Conservation (phyloP, 2,888 invertebrate genomes). For the Mesorhabditis sp. region DNA sequence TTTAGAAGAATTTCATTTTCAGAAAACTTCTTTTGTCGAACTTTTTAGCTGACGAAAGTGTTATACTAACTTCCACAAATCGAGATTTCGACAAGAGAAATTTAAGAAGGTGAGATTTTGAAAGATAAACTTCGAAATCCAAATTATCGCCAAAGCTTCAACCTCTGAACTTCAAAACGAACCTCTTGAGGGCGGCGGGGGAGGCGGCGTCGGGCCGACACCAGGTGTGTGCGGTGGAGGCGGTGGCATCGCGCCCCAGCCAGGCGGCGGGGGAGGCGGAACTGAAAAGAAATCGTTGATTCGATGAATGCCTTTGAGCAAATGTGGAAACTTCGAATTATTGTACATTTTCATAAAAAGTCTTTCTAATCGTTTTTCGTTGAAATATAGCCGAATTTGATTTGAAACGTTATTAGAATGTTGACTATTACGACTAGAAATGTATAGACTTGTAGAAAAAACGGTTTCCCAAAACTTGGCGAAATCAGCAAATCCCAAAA, state of each 20-base stretch:
- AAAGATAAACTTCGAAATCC: too few species aligned
- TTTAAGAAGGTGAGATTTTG: neutral
- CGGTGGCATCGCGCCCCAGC: slow-evolving; percentile 28
- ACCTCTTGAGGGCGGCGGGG: slow-evolving; percentile 14
- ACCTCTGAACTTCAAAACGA: slow-evolving; percentile 8
- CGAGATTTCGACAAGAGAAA: neutral
- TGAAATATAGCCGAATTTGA: neutral
- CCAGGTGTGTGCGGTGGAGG: slow-evolving; percentile 41
- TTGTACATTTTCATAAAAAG: neutral
- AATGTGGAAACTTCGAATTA: neutral
- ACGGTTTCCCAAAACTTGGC: too few species aligned
- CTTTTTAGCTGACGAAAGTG: neutral
- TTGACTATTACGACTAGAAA: too few species aligned
- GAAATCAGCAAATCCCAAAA: too few species aligned
- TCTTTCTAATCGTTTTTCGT: neutral
- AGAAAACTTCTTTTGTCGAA: slow-evolving; percentile 7
- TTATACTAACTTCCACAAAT: neutral
- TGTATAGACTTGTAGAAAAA: too few species aligned
- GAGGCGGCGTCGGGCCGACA: slow-evolving; percentile 24
- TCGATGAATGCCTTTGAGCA: too few species aligned
- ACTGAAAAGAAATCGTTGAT: neutral
- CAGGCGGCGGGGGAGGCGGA: slow-evolving; percentile 35
- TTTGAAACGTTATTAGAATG: too few species aligned
- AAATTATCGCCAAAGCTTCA: slow-evolving; percentile 3
- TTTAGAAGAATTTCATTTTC: neutral